Percentiles rank a stretch among this genome's conserved stretches.
phyloP scores from a whole-genome alignment of 2,888 invertebrate genomes.

The Phlogophora meticulosa region DNA sequence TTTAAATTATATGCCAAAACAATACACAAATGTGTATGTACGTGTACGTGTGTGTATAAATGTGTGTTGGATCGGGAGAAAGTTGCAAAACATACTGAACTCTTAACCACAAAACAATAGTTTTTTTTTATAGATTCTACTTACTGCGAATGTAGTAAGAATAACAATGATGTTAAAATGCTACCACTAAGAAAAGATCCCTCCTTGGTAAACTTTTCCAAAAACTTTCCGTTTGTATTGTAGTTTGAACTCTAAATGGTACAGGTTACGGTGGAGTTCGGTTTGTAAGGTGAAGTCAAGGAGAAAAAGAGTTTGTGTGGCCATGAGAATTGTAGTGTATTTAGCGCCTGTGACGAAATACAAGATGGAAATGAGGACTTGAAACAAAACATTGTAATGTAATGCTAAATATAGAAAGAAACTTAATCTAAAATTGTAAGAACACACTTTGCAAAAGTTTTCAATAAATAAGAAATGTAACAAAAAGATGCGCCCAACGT shows the following conservation, averaged over 20 bases:
- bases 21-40: background rate
- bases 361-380: background rate
- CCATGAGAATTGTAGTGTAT: slow-evolving; percentile 35
- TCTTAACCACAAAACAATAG: slow-evolving; percentile 44
- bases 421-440: background rate
- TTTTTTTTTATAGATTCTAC: slow-evolving; percentile 43
- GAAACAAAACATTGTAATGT: background rate
- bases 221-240: slow-evolving; percentile 62
- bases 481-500: slow-evolving; percentile 89
- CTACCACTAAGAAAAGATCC: slow-evolving; percentile 46
- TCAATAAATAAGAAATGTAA: background rate
- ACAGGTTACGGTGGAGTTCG: slow-evolving; percentile 69
- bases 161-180: slow-evolving; percentile 56
- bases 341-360: background rate
- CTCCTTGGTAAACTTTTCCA: slow-evolving; percentile 62
- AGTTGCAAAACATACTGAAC: slow-evolving; percentile 27
- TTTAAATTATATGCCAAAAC: no score
- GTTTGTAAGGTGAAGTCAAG: slow-evolving; percentile 54
- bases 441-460: no score
- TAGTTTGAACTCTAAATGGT: slow-evolving; percentile 69
- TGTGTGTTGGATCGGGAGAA: background rate
- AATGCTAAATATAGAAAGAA: background rate
- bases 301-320: slow-evolving; percentile 58
- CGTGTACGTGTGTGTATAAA: no score
- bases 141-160: slow-evolving; percentile 33